phyloP scores from a whole-genome alignment of 2,113 vertebrate genomes.

The Tychaedon coryphoeus region DNA sequence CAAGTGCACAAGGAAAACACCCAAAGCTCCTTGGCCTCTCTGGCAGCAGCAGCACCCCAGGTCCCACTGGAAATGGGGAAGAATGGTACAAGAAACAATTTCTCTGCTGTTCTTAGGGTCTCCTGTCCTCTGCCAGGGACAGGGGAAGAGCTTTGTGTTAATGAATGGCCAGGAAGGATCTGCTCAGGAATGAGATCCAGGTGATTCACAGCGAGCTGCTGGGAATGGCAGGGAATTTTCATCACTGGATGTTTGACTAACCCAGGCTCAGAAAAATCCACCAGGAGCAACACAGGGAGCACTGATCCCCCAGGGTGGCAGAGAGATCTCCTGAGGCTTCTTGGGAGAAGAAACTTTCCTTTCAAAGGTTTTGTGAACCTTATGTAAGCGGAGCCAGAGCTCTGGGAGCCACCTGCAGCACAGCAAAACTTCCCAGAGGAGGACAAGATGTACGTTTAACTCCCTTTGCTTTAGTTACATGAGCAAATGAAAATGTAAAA shows the following conservation, averaged over 20 bases:
- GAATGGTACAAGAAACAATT: not conserved
- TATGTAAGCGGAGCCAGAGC: not conserved
- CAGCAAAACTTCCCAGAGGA: not conserved
- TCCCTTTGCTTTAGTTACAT: accelerated
- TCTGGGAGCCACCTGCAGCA: not conserved
- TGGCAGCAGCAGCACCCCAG: not conserved
- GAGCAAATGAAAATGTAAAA: not conserved
- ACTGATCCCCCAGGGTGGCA: not conserved
- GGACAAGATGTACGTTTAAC: not conserved
- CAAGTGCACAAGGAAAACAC: not conserved
- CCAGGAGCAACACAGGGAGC: not conserved
- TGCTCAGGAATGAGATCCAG: not conserved
- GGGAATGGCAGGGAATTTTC: not conserved
- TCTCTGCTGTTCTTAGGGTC: not conserved
- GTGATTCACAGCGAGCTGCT: not conserved
- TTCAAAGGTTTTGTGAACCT: not conserved
- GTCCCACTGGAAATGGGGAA: accelerated
- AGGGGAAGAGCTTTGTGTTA: not conserved
- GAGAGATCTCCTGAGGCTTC: not conserved
- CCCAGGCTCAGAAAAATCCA: not conserved
- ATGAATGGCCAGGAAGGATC: not conserved
- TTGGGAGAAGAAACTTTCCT: not conserved
- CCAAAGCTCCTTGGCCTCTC: not conserved
- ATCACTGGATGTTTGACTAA: not conserved
- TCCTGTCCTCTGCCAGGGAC: not conserved